Evolutionary conservation across 2,113 vertebrate genomes (phyloP).

Genomic region (Salminus brasiliensis): DNA sequence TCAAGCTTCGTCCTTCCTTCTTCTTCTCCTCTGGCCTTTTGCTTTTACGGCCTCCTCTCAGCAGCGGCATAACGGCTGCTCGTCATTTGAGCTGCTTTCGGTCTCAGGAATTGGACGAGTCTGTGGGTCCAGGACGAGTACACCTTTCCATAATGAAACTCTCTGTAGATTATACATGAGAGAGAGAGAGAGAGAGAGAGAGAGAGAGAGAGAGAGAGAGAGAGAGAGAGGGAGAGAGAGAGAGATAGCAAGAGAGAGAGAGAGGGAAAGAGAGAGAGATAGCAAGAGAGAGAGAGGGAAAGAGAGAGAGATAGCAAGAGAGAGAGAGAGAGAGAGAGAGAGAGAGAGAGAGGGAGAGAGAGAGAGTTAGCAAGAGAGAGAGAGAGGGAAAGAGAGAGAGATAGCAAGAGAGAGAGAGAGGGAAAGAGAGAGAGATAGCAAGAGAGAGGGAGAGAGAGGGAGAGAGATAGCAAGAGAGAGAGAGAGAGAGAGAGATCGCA

Average conservation of each 20-base stretch:
- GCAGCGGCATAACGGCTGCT: neutral
- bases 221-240: neutral
- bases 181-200: slow-evolving; percentile 9
- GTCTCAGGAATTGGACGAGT: neutral
- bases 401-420: neutral
- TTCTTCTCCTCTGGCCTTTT: neutral
- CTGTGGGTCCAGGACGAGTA: neutral
- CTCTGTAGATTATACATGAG: neutral
- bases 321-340: neutral
- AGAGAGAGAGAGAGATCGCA: neutral
- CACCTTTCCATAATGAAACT: slow-evolving; percentile 7
- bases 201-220: slow-evolving; percentile 12
- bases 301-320: too few relatives aligned
- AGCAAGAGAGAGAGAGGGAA: neutral
- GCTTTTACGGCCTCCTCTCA: neutral
- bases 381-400: neutral
- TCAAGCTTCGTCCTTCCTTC: neutral
- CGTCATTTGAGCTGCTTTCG: neutral
- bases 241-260: neutral
- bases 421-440: neutral
- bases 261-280: too few relatives aligned
- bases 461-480: neutral
- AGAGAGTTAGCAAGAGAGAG: neutral
- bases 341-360: neutral
- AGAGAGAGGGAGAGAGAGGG: neutral